Percentiles rank a stretch among this genome's conserved stretches.
phyloP scores from a whole-genome alignment of 1,140 invertebrate species.

The Liolophura sinensis region DNA sequence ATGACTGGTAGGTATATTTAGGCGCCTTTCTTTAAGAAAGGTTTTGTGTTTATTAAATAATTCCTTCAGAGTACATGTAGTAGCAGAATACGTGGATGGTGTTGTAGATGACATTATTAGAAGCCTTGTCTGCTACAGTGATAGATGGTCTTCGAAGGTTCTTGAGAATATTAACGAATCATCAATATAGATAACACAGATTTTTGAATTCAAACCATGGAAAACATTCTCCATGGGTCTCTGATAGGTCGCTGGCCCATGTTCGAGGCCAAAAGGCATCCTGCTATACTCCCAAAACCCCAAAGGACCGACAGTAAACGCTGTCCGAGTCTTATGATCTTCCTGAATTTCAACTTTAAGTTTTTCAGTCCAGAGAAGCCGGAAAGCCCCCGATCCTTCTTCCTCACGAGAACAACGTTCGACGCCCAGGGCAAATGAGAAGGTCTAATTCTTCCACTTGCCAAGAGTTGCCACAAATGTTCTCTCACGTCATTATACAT shows the following conservation, averaged over 20 bases:
- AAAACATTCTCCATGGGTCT: constrained; percentile 29
- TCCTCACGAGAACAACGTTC: constrained; percentile 17
- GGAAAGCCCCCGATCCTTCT: constrained; percentile 34
- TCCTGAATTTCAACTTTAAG: constrained; percentile 37
- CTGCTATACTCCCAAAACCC: constrained; percentile 21
- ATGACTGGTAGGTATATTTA: too few relatives aligned
- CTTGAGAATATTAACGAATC: constrained; percentile 22
- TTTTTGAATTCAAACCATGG: constrained; percentile 14
- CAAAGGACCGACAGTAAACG: constrained; percentile 14
- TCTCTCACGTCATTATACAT: constrained; percentile 19
- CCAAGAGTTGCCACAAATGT: constrained; percentile 13
- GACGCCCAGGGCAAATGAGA: constrained; percentile 17
- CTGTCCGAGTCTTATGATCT: constrained; percentile 48
- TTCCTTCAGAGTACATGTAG: too few relatives aligned
- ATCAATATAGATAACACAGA: constrained; percentile 19
- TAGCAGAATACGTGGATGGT: too few relatives aligned
- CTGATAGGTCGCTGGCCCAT: constrained; percentile 33
- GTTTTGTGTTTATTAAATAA: too few relatives aligned
- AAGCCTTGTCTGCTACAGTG: too few relatives aligned
- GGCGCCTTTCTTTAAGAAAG: too few relatives aligned
- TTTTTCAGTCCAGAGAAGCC: constrained; percentile 51
- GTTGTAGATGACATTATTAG: too few relatives aligned
- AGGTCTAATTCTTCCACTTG: constrained; percentile 13
- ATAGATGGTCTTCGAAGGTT: constrained; percentile 16
- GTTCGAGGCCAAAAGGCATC: constrained; percentile 20